Evolutionary conservation across 2,797 vertebrate genomes (phyloP), one percentile per base, ranked within the genome.

Genomic region (Mormyrus hasselquistii): DNA sequence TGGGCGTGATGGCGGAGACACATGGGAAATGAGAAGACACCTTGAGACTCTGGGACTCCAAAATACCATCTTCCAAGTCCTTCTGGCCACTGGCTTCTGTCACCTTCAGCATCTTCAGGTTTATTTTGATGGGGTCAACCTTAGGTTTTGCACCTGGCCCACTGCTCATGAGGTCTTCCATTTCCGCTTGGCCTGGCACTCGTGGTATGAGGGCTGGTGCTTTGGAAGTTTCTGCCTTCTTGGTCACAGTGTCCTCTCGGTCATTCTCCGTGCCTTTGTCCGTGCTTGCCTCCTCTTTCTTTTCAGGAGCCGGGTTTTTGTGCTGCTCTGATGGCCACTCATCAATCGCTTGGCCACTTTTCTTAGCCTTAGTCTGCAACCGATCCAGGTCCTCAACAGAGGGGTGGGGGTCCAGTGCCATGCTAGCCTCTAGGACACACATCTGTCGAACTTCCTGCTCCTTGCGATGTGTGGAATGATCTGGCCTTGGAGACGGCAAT

Each of bases 51-150:
- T 94, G 93, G 12, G 94, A 89, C 87, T 92, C 94, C 79, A 91
- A 91, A 86, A 91, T 90, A 41, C 88, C 90, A 44, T 76, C 88
- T 88, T 94, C 94, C 9, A 87, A 86, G 83, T 95, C 96, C 0
- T 57, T 91, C 91, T 94, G 95, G 90, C 93, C 50, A 53, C 57
- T 19, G 55, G 86, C 94, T 0, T 96, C 96, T n/a, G 96, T 94
- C 93, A 98, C 97, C 89, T 97, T 96, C 90, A 98, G 94, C 92
- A 97, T 98, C 92, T 97, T 99, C 89, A 98, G 95, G 94, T 97
- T 98, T 91, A 99, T 97, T 94, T 98, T 98, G 93, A 98, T 96
- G 89, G 98, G 98, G 91, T 97, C 97, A 86, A 97, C 95, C 91
- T 97, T 98, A 88, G 95, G 94, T 90, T 97, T 96, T 0, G 91